Percentiles rank a stretch among this genome's conserved stretches.
phyloP scores from a whole-genome alignment of 2,888 invertebrate species.

The Brachylomia viminalis region DNA sequence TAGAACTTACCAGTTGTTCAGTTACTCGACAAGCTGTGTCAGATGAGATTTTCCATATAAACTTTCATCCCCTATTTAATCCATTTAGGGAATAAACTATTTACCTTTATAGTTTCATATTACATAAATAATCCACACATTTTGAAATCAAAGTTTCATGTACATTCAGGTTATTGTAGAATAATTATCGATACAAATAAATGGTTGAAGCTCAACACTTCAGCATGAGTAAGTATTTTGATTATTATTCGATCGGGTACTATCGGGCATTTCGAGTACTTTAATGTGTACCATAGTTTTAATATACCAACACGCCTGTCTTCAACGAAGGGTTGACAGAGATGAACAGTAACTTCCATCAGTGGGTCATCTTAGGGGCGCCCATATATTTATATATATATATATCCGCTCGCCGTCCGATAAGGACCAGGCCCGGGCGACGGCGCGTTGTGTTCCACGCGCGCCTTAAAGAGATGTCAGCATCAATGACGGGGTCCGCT shows the following conservation, averaged over 20 bases:
- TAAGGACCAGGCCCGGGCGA: no score
- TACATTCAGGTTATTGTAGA: not conserved
- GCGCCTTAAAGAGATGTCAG: no score
- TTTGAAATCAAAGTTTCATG: not conserved
- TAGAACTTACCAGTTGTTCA: not conserved
- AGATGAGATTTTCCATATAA: not conserved
- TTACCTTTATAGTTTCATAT: not conserved
- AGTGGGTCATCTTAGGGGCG: no score
- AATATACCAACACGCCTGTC: no score
- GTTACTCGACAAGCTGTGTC: not conserved
- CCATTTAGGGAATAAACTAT: not conserved
- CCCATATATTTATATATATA: no score
- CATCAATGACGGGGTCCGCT: no score
- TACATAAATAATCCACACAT: not conserved
- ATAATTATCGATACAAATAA: not conserved
- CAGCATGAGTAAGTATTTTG: not conserved
- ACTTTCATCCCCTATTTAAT: not conserved
- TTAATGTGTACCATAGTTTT: not conserved
- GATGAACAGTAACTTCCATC: not conserved
- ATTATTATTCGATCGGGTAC: slow-evolving; percentile 1
- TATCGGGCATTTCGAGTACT: no score
- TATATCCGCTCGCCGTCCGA: no score
- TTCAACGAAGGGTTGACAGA: not conserved
- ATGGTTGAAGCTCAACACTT: not conserved
- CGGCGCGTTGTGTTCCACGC: no score